Evolutionary conservation across 2,113 vertebrate species (phyloP).

Genomic region (Sclerurus mexicanus): DNA sequence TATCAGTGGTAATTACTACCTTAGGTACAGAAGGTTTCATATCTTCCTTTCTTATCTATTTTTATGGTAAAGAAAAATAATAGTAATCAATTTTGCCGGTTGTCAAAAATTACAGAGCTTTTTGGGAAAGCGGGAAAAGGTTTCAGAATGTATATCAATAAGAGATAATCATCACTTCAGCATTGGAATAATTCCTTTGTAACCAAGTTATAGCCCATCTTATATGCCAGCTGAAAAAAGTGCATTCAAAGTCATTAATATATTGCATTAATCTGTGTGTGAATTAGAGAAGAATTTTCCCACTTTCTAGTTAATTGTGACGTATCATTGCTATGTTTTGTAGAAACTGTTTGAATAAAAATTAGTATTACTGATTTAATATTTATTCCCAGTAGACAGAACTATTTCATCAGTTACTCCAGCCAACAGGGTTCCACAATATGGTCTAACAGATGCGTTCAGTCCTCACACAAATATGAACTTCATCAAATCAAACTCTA

Average conservation of each 20-base stretch:
- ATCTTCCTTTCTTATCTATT: conserved; percentile 80
- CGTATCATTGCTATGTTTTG: background rate
- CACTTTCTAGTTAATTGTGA: background rate
- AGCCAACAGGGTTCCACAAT: background rate
- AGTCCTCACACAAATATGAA: background rate
- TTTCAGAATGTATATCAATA: background rate
- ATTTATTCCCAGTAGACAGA: background rate
- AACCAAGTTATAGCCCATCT: background rate
- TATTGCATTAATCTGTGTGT: background rate
- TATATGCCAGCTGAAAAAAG: background rate
- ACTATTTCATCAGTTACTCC: background rate
- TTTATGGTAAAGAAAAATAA: conserved; percentile 70
- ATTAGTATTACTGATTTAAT: background rate
- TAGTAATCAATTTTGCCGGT: conserved; percentile 13
- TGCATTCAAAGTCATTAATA: background rate
- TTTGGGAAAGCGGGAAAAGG: background rate
- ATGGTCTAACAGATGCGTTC: background rate
- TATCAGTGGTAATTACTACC: conserved; percentile 64
- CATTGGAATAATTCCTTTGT: background rate
- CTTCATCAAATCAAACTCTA: background rate
- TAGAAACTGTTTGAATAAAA: background rate
- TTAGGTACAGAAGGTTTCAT: conserved; percentile 65
- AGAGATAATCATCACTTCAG: background rate
- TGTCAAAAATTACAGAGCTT: background rate
- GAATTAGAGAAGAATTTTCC: background rate